Conservation (phyloP, 2,888 invertebrate genomes). For the Ethmia dodecea region DNA sequence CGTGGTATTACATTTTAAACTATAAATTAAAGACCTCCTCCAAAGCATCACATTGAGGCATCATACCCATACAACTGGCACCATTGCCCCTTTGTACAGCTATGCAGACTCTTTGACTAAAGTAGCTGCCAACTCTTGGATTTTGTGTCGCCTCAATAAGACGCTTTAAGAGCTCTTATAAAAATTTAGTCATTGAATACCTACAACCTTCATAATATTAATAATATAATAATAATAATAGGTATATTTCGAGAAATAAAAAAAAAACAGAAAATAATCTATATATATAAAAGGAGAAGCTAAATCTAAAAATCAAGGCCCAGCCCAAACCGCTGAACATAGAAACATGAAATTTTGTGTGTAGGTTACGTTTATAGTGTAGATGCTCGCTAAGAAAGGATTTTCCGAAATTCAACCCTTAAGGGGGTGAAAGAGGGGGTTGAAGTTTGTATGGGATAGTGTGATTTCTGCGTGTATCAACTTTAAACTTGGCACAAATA, state of each 20-base stretch:
- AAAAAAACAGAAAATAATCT: neutral
- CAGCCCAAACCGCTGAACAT: too few species aligned
- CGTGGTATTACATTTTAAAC: too few species aligned
- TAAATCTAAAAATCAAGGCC: too few species aligned
- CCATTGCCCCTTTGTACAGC: neutral
- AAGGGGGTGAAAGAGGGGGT: too few species aligned
- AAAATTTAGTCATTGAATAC: neutral
- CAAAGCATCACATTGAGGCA: neutral
- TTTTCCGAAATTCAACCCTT: too few species aligned
- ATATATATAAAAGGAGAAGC: neutral
- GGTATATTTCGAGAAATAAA: neutral
- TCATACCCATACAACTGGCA: neutral
- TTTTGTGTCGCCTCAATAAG: neutral
- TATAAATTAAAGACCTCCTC: neutral
- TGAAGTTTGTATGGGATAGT: too few species aligned
- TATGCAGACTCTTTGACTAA: neutral
- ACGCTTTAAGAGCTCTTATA: neutral
- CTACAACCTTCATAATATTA: neutral
- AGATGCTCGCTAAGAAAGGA: too few species aligned
- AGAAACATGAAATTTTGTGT: too few species aligned
- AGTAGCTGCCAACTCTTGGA: too few species aligned
- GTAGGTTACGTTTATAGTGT: too few species aligned
- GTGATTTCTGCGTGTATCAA: too few species aligned
- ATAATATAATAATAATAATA: neutral
- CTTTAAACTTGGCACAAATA: too few species aligned